Evolutionary conservation across 2,113 vertebrate species (phyloP), one percentile per base, ranked within the genome.

Genomic region (Parus major): DNA sequence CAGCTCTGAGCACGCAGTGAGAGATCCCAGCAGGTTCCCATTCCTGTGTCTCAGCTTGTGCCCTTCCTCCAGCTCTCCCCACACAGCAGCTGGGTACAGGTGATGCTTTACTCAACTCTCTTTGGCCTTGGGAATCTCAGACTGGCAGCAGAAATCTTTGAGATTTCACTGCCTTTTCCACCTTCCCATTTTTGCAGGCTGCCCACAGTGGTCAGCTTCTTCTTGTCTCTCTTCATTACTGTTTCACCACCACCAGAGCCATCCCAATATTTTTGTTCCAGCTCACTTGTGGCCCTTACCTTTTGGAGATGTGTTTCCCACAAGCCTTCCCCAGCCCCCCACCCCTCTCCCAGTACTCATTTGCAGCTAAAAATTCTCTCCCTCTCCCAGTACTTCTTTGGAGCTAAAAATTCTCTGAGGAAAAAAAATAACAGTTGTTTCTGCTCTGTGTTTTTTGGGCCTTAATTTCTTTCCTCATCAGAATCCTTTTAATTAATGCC

Each of bases 401-500:
- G 36, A 93, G 73, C 69, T 76, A 69, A 91, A 71, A 33, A 35
- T 76, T 64, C 72, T 93, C 77, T 53, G 61, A 86, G 85, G 83
- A 76, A 59, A 83, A 83, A 88, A 93, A 91, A 71, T 22, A 83
- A 60, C 76, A 89, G 86, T 88, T 76, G 71, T 86, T 95, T 82
- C 66, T 86, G 42, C 66, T 82, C 46, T 5, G 31, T 76, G 25
- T 84, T 92, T 71, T 71, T 93, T 71, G 46, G n/a, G 44, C 86
- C 86, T 84, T 92, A 46, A 91, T 95, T 97, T 95, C 77, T 91
- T 57, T 93, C 36, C 57, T 94, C 94, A 52, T 84, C 91, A 93
- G 91, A 64, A 69, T 92, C 64, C 57, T 91, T 91, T 95, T 95
- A 97, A 96, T 97, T 95, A 95, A 95, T 95, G 78, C 94, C 86